These are phyloP conservation scores for Idaea biselata DNA, from an alignment of 2,888 invertebrate genomes.

Conservation along the genomic window DNA sequence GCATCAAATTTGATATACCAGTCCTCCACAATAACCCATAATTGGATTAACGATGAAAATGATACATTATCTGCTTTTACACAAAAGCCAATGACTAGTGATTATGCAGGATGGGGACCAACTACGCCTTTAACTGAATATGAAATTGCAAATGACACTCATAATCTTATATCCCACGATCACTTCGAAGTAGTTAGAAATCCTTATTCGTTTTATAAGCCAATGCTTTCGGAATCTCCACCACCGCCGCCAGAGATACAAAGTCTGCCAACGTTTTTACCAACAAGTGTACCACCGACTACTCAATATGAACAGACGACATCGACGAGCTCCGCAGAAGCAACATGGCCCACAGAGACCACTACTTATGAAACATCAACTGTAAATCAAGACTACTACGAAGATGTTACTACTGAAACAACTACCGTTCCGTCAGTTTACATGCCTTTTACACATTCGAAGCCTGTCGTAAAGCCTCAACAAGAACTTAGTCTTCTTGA, in stretches of 20 bases:
- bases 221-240: slow-evolving; percentile 61
- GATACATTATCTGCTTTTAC: slow-evolving; percentile 41
- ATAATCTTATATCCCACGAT: slow-evolving; percentile 63
- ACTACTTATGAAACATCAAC: slow-evolving; percentile 45
- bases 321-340: slow-evolving; percentile 3
- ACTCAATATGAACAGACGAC: slow-evolving; percentile 23
- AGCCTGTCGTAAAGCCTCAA: slow-evolving; percentile 29
- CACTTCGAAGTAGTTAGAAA: slow-evolving; percentile 46
- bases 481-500: slow-evolving; percentile 52
- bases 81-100: slow-evolving; percentile 58
- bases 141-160: slow-evolving; percentile 55
- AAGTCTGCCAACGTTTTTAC: slow-evolving; percentile 52
- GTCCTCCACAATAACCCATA: slow-evolving; percentile 77
- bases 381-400: slow-evolving; percentile 41
- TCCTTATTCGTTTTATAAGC: slow-evolving; percentile 63
- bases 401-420: slow-evolving; percentile 51
- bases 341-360: slow-evolving; percentile 26
- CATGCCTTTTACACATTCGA: slow-evolving; percentile 36
- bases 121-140: slow-evolving; percentile 63
- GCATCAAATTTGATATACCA: slow-evolving; percentile 84
- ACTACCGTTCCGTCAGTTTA: slow-evolving; percentile 33
- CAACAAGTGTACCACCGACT: slow-evolving; percentile 56
- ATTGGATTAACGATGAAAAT: slow-evolving; percentile 62
- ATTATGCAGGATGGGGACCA: slow-evolving; percentile 76
- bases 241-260: slow-evolving; percentile 54